phyloP scores from a whole-genome alignment of 2,888 invertebrate species.

The Auanema freiburgensis region DNA sequence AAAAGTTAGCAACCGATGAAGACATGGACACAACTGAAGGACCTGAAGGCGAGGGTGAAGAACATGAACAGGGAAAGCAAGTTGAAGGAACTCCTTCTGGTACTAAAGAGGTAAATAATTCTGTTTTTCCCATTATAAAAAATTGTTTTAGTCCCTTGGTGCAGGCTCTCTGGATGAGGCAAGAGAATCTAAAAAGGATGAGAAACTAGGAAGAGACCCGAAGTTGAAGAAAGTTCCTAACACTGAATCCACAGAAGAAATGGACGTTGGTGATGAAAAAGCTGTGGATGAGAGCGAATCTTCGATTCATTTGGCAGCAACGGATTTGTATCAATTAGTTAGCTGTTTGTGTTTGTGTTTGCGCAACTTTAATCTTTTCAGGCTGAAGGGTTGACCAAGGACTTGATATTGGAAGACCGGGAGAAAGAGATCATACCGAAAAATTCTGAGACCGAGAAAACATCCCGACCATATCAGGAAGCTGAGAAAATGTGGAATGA shows the following conservation, averaged over 20 bases:
- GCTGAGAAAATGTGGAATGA: slow-evolving; percentile 47
- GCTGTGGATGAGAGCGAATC: slow-evolving; percentile 23
- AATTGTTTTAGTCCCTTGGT: slow-evolving; percentile 37
- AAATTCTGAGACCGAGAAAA: slow-evolving; percentile 12
- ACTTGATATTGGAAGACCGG: slow-evolving; percentile 25
- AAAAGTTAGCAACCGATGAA: slow-evolving; percentile 25
- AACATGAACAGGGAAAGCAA: slow-evolving; percentile 41
- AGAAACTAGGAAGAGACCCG: slow-evolving; percentile 23
- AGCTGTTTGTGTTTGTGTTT: slow-evolving; percentile 3
- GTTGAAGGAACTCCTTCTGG: slow-evolving; percentile 36
- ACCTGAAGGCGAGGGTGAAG: slow-evolving; percentile 42
- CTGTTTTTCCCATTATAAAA: slow-evolving; percentile 13
- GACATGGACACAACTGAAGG: slow-evolving; percentile 20
- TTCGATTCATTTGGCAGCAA: slow-evolving; percentile 37
- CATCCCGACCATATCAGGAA: slow-evolving; percentile 6
- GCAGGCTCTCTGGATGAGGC: slow-evolving; percentile 57
- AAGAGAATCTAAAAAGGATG: slow-evolving; percentile 33
- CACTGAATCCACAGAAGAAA: slow-evolving; percentile 22
- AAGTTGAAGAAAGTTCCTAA: slow-evolving; percentile 29
- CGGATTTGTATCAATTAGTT: slow-evolving; percentile 34
- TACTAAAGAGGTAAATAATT: slow-evolving; percentile 19
- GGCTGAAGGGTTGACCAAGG: slow-evolving; percentile 35
- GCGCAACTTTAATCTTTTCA: slow-evolving; percentile 11
- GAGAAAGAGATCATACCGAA: slow-evolving; percentile 12
- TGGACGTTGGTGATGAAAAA: slow-evolving; percentile 10